phyloP scores from a whole-genome alignment of 2,888 invertebrate genomes.

The Cantharis lateralis region DNA sequence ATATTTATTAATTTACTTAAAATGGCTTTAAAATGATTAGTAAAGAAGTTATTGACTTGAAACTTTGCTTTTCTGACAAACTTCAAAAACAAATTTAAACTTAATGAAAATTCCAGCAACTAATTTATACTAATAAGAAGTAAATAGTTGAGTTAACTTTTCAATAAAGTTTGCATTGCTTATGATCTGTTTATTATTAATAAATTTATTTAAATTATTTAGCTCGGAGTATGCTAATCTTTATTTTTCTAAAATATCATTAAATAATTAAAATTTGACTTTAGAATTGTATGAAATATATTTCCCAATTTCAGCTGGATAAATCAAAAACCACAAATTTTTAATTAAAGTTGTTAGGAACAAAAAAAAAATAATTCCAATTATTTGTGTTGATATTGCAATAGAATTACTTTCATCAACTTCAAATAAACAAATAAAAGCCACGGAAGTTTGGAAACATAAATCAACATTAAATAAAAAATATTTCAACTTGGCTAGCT shows the following conservation, averaged over 20 bases:
- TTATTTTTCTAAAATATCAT: background rate
- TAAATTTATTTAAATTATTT: too few species aligned
- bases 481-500: background rate
- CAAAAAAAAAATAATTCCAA: background rate
- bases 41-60: background rate
- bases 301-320: background rate
- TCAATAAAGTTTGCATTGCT: background rate
- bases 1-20: background rate
- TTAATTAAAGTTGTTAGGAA: background rate
- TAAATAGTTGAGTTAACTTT: conserved; percentile 9
- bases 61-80: conserved; percentile 1
- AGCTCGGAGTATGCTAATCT: background rate
- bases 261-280: background rate
- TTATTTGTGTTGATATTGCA: background rate
- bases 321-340: background rate
- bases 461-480: background rate
- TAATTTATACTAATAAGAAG: conserved; percentile 12
- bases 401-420: background rate
- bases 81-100: conserved; percentile 1
- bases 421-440: background rate
- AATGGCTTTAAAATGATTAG: background rate
- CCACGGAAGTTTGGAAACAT: background rate
- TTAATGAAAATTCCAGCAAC: conserved; percentile 15
- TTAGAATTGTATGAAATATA: background rate
- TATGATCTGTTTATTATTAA: background rate